A percentile compares a stretch with the other conserved stretches of the same genome.
Evolutionary conservation across 37 sponge, comb jelly and placozoan species (phyloP).

Genomic region (Aphrocallistes beatrix): DNA sequence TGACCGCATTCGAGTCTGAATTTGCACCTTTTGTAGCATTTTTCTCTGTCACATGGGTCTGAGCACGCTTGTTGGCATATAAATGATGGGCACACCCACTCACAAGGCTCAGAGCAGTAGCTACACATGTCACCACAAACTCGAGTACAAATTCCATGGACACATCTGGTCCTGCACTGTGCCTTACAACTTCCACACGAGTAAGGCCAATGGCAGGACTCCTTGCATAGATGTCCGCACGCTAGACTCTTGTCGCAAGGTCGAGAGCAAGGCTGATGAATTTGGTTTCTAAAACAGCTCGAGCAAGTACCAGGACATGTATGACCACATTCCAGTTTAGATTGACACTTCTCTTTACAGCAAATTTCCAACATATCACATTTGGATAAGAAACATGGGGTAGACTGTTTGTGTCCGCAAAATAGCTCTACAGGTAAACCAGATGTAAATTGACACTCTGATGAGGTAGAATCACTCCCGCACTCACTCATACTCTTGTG

Average conservation of each 20-base stretch:
- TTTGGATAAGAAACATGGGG: neutral
- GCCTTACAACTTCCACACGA: neutral
- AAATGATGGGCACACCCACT: neutral
- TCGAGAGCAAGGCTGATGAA: neutral
- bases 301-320: neutral
- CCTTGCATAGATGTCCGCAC: neutral
- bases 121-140: neutral
- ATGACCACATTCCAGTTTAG: neutral
- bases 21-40: neutral
- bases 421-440: neutral
- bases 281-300: neutral
- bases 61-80: neutral
- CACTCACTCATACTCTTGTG: neutral
- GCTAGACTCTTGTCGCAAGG: neutral
- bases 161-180: neutral
- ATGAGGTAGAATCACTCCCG: neutral
- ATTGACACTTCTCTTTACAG: neutral
- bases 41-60: neutral
- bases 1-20: neutral
- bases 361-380: neutral
- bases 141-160: neutral
- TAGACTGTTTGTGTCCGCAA: neutral
- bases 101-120: neutral
- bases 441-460: neutral
- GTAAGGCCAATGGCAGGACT: neutral